Conservation (phyloP, 2,113 vertebrate genomes). For the Cryptotis parvus region DNA sequence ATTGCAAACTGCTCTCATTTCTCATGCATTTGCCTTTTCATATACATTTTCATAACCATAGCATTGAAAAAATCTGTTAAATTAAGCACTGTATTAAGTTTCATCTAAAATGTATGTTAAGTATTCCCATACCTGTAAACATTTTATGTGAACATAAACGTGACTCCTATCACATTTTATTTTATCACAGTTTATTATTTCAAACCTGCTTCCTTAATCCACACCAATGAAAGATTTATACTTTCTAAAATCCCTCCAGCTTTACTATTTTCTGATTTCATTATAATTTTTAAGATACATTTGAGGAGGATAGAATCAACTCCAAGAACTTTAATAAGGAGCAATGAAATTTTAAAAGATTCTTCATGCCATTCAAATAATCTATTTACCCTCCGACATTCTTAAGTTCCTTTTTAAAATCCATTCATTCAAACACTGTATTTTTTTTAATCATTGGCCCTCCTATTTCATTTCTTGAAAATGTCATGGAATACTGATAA, state of each 20-base stretch:
- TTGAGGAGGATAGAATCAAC: slow-evolving; percentile 26
- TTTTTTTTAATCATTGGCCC: slow-evolving; percentile 56
- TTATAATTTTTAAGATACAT: slow-evolving; percentile 28
- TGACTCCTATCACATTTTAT: too few relatives aligned
- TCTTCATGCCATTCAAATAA: slow-evolving; percentile 53
- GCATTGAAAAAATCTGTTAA: not conserved
- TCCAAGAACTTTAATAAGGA: slow-evolving; percentile 28
- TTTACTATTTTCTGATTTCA: slow-evolving; percentile 32
- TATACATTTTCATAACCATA: not conserved
- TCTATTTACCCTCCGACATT: slow-evolving; percentile 34
- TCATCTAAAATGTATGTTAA: too few relatives aligned
- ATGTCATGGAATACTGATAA: slow-evolving; percentile 43
- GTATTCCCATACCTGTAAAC: too few relatives aligned
- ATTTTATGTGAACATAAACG: too few relatives aligned
- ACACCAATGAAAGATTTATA: slow-evolving; percentile 6
- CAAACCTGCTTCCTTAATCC: slow-evolving; percentile 3
- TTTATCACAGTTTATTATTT: slow-evolving; percentile 9
- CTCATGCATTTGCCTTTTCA: not conserved
- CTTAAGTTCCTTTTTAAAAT: slow-evolving; percentile 26
- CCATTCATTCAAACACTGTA: not conserved
- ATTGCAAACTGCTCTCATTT: not conserved
- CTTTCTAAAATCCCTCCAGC: slow-evolving; percentile 21
- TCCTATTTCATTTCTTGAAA: slow-evolving; percentile 59
- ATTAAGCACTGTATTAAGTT: slow-evolving; percentile 34
- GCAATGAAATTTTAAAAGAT: slow-evolving; percentile 55